Conservation (phyloP, 2,888 invertebrate species). For the Oasisia sp. region DNA sequence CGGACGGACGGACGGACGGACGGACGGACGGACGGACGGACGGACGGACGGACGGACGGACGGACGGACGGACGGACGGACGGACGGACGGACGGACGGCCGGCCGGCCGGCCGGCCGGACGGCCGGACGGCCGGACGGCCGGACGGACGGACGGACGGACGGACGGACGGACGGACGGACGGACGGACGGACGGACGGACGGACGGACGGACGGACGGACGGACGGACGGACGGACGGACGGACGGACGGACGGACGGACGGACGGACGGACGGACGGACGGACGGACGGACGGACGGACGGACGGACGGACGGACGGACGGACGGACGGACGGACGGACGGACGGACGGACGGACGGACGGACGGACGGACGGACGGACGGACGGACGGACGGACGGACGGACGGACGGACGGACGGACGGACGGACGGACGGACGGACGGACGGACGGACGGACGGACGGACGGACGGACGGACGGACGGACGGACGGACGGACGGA, state of each 20-base stretch:
- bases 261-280: background rate
- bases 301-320: too few relatives aligned
- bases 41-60: background rate
- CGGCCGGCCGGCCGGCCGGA: too few relatives aligned
- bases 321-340: too few relatives aligned
- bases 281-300: background rate
- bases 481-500: constrained; percentile 18
- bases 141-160: constrained; percentile 20
- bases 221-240: too few relatives aligned
- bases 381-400: background rate
- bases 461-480: constrained; percentile 5
- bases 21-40: constrained; percentile 18
- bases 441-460: constrained; percentile 18
- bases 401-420: constrained; percentile 18
- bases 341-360: too few relatives aligned
- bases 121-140: too few relatives aligned
- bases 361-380: too few relatives aligned
- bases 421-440: background rate
- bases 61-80: constrained; percentile 17
- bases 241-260: too few relatives aligned
- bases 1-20: constrained; percentile 14
- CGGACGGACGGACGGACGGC: background rate
- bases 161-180: too few relatives aligned
- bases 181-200: too few relatives aligned
- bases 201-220: too few relatives aligned